Percentiles rank a stretch among this genome's conserved stretches.
Evolutionary conservation across 2,113 vertebrate genomes (phyloP).

Genomic region (Carassius carassius): DNA sequence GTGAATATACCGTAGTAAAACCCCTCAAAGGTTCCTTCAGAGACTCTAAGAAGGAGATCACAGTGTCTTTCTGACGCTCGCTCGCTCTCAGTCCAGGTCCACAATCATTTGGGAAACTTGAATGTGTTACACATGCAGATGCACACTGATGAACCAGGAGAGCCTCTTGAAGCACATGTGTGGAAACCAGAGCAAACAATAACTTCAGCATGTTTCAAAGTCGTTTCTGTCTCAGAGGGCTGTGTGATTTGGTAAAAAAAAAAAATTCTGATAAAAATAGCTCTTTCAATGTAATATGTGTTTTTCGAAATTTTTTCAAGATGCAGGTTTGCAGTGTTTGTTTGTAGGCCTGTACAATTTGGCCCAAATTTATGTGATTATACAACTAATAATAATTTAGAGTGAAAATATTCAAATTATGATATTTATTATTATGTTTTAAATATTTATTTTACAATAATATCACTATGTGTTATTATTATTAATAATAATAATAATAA

Average conservation of each 20-base stretch:
- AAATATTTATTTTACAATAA: background rate
- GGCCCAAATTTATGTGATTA: background rate
- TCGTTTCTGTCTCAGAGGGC: background rate
- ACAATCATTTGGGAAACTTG: conserved; percentile 44
- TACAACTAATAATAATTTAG: background rate
- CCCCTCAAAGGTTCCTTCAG: background rate
- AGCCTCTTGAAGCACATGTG: background rate
- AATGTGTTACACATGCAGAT: conserved; percentile 52
- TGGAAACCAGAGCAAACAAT: background rate
- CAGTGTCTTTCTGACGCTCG: background rate
- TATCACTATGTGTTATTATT: background rate
- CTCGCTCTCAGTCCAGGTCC: no score
- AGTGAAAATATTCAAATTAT: background rate
- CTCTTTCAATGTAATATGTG: background rate
- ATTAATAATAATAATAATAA: no score
- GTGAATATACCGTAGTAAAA: background rate
- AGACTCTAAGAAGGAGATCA: background rate
- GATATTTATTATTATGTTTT: background rate
- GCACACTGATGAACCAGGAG: background rate
- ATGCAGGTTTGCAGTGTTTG: background rate
- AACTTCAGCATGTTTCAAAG: background rate
- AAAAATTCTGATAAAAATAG: background rate
- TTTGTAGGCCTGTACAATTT: background rate
- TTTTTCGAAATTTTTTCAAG: no score
- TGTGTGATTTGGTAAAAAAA: background rate